A percentile compares a stretch with the other conserved stretches of the same genome.
These are phyloP conservation scores for Eupithecia exiguata DNA, from an alignment of 2,888 invertebrate species.

Conservation along the genomic window DNA sequence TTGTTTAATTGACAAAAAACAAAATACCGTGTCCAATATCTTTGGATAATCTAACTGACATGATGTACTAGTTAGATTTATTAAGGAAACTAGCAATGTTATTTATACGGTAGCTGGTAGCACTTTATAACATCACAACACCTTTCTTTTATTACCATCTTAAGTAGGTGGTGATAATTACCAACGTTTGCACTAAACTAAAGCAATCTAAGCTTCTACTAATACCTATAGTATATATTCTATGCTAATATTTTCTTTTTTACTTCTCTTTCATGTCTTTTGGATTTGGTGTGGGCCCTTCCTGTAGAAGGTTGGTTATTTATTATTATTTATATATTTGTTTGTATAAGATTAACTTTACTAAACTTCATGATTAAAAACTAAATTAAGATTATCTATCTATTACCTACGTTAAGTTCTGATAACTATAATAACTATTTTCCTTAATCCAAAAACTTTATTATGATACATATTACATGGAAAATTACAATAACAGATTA, in stretches of 20 bases:
- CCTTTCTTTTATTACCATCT: neutral
- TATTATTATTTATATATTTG: conserved; percentile 5
- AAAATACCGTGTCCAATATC: too few species aligned
- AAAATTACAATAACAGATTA: too few species aligned
- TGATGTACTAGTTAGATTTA: too few species aligned
- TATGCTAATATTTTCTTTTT: conserved; percentile 49
- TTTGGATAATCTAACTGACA: too few species aligned
- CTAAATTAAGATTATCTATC: too few species aligned
- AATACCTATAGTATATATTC: neutral
- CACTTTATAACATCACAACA: neutral
- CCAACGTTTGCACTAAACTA: neutral
- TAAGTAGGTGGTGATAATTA: neutral
- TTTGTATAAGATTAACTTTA: neutral
- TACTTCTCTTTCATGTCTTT: conserved; percentile 72
- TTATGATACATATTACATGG: too few species aligned
- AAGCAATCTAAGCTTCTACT: neutral
- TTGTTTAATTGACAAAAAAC: too few species aligned
- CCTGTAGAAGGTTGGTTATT: conserved; percentile 71
- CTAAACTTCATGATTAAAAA: neutral
- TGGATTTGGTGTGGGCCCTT: conserved; percentile 75
- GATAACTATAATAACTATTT: too few species aligned
- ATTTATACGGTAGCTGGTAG: neutral
- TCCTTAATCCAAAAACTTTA: too few species aligned
- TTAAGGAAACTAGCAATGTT: neutral
- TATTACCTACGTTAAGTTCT: too few species aligned